Evolutionary conservation across 2,888 invertebrate species (phyloP).

Genomic region (Stomorhina lunata): DNA sequence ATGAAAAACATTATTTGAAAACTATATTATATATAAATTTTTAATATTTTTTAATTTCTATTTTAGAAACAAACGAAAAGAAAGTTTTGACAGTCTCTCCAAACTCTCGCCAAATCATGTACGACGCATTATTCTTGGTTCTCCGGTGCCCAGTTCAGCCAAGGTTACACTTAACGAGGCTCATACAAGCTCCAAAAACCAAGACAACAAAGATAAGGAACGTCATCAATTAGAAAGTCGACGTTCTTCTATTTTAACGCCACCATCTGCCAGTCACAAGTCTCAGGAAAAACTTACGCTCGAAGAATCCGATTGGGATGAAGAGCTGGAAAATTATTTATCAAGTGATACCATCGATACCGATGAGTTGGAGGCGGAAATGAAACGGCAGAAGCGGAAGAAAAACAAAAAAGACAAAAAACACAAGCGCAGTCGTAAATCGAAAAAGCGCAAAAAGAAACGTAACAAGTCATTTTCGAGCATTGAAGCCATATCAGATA

Average conservation of each 20-base stretch:
- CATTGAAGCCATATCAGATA: conserved; percentile 84
- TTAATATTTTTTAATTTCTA: neutral
- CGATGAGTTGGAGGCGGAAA: conserved; percentile 81
- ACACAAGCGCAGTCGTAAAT: conserved; percentile 88
- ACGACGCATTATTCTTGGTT: conserved; percentile 74
- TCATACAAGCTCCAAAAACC: conserved; percentile 27
- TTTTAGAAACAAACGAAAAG: conserved; percentile 71
- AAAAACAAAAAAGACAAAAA: conserved; percentile 81
- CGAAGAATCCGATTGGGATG: conserved; percentile 75
- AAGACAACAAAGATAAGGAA: conserved; percentile 52
- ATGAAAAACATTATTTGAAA: neutral
- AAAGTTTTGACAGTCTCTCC: conserved; percentile 72
- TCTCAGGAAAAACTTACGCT: conserved; percentile 44
- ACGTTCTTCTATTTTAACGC: conserved; percentile 52
- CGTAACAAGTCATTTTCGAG: conserved; percentile 86
- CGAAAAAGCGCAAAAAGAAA: conserved; percentile 85
- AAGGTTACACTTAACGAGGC: conserved; percentile 20
- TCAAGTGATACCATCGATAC: conserved; percentile 76
- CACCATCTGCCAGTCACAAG: conserved; percentile 53
- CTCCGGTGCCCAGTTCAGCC: conserved; percentile 71
- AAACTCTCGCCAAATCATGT: conserved; percentile 74
- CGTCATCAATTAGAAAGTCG: conserved; percentile 53
- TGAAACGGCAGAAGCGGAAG: conserved; percentile 82
- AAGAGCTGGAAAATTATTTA: conserved; percentile 70
- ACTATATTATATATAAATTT: neutral